Conservation (phyloP, 2,113 vertebrate genomes). For the Potamarius usumacintae region DNA sequence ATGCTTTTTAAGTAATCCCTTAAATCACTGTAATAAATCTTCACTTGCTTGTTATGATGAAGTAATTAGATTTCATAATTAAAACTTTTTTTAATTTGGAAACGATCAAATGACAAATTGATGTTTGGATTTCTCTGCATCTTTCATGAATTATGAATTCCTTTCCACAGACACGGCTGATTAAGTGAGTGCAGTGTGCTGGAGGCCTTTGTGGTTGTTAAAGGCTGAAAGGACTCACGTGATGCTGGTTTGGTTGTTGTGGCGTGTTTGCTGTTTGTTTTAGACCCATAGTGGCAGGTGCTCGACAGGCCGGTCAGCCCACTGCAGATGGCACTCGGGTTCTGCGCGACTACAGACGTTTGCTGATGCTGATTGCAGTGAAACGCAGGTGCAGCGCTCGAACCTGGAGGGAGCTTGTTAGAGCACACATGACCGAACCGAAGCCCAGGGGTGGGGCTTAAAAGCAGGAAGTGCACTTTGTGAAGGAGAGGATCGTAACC, state of each 20-base stretch:
- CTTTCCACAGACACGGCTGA: background rate
- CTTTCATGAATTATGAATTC: constrained; percentile 24
- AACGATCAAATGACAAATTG: background rate
- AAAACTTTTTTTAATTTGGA: constrained; percentile 10
- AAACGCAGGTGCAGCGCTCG: constrained; percentile 6
- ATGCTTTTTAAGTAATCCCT: background rate
- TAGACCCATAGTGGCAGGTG: background rate
- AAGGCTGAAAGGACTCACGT: background rate
- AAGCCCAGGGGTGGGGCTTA: background rate
- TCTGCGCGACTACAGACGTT: background rate
- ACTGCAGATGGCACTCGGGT: background rate
- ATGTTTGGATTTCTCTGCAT: background rate
- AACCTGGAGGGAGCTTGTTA: constrained; percentile 20
- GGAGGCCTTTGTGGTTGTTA: background rate
- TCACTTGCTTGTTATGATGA: constrained; percentile 11
- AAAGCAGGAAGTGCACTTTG: background rate
- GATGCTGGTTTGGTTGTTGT: background rate
- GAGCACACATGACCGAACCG: background rate
- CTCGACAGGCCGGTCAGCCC: constrained; percentile 1
- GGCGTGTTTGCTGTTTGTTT: background rate
- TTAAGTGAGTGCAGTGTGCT: background rate
- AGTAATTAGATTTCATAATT: constrained; percentile 13
- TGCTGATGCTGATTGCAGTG: background rate
- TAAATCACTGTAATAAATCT: constrained; percentile 8
- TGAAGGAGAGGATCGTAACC: background rate